Percentiles rank a stretch among this genome's conserved stretches.
phyloP scores from a whole-genome alignment of 2,113 vertebrate genomes.

The Plecotus auritus region DNA sequence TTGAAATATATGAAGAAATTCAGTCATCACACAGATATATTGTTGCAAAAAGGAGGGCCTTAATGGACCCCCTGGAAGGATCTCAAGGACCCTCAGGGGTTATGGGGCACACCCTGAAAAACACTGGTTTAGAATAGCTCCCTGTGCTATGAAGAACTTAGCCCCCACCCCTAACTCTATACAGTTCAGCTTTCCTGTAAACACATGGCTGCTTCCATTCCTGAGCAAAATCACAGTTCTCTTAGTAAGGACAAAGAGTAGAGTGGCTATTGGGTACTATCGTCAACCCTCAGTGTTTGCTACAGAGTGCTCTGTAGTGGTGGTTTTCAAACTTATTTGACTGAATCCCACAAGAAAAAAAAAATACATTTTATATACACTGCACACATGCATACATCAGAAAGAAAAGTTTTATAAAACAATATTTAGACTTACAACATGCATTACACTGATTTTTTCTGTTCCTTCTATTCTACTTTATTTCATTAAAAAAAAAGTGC shows the following conservation, averaged over 20 bases:
- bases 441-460: not conserved
- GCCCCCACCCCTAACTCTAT: not conserved
- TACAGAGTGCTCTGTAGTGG: not conserved
- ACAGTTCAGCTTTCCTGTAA: not conserved
- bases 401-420: not conserved
- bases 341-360: not conserved
- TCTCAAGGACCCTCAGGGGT: not conserved
- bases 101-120: not conserved
- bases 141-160: not conserved
- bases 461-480: not conserved
- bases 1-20: not conserved
- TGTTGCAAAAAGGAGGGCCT: not conserved
- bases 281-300: not conserved
- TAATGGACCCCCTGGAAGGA: not conserved
- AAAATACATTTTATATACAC: not conserved
- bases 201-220: not conserved
- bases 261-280: not conserved
- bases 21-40: not conserved
- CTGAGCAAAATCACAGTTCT: not conserved
- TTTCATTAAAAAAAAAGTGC: not conserved
- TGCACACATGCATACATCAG: not conserved
- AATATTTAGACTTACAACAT: not conserved
- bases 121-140: not conserved
- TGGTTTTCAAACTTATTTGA: not conserved
- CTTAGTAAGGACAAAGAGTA: not conserved